Conservation (phyloP, 2,888 invertebrate genomes). For the Drosophila mulleri region DNA sequence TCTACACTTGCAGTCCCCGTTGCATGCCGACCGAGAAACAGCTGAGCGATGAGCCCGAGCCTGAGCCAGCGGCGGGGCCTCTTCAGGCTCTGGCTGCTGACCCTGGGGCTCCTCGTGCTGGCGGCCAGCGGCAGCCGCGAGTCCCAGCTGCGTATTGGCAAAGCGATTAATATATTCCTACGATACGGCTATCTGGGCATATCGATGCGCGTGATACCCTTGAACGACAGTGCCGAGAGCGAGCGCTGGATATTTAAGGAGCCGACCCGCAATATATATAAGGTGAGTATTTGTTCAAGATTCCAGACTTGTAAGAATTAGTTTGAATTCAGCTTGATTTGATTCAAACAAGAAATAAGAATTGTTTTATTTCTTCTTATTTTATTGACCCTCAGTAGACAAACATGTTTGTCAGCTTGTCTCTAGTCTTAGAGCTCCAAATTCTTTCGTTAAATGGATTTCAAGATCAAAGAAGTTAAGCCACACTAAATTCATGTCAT, state of each 20-base stretch:
- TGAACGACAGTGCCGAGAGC: conserved; percentile 92
- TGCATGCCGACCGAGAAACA: conserved; percentile 62
- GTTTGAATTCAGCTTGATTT: not conserved
- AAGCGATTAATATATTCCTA: conserved; percentile 93
- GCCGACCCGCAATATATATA: conserved; percentile 87
- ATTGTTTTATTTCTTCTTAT: not conserved
- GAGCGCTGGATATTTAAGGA: conserved; percentile 90
- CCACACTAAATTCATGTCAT: not conserved
- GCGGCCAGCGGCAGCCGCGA: conserved; percentile 82
- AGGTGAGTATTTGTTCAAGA: conserved; percentile 62
- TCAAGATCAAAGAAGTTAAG: conserved; percentile 3
- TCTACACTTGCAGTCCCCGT: conserved; percentile 34
- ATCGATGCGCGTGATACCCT: conserved; percentile 93
- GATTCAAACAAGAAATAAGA: not conserved
- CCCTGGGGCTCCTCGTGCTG: conserved; percentile 79
- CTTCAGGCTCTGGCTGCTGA: conserved; percentile 76
- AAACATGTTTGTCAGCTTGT: not conserved
- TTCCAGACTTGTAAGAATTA: too few relatives aligned
- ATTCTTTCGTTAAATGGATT: not conserved
- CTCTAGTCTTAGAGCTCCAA: not conserved
- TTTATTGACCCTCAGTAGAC: not conserved
- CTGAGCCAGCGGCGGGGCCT: conserved; percentile 65
- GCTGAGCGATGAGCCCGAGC: conserved; percentile 83
- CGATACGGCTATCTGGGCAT: conserved; percentile 92
- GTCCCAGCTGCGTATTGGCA: conserved; percentile 88